A percentile compares a stretch with the other conserved stretches of the same genome.
phyloP scores from a whole-genome alignment of 2,797 vertebrate species.

The Acrocephalus scirpaceus region DNA sequence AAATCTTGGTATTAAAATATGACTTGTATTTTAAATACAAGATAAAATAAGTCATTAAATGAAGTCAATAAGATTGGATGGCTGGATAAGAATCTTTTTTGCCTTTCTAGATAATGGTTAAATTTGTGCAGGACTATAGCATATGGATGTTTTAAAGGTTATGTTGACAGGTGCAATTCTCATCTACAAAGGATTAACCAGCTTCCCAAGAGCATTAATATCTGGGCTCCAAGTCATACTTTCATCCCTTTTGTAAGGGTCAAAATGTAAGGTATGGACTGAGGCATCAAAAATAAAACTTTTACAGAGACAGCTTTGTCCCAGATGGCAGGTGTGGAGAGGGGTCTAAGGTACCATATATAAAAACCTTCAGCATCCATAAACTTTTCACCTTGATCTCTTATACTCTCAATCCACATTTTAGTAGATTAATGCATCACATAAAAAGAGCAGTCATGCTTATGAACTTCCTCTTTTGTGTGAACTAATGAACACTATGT shows the following conservation, averaged over 20 bases:
- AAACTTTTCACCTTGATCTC: neutral
- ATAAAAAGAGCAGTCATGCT: neutral
- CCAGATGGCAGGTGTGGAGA: neutral
- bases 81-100: neutral
- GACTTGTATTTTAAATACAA: neutral
- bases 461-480: neutral
- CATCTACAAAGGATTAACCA: neutral
- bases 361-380: neutral
- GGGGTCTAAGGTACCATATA: rapidly evolving
- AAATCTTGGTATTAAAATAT: neutral
- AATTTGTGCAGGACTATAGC: neutral
- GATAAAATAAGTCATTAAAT: neutral
- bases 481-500: neutral
- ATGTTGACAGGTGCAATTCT: neutral
- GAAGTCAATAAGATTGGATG: neutral
- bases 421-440: neutral
- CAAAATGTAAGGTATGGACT: neutral
- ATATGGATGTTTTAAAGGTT: neutral
- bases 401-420: neutral
- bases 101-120: neutral
- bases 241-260: neutral
- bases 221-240: neutral
- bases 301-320: neutral
- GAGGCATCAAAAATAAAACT: neutral
- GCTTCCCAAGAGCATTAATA: neutral